Conservation (phyloP, 2,797 vertebrate species). For the Rhinella marina region DNA sequence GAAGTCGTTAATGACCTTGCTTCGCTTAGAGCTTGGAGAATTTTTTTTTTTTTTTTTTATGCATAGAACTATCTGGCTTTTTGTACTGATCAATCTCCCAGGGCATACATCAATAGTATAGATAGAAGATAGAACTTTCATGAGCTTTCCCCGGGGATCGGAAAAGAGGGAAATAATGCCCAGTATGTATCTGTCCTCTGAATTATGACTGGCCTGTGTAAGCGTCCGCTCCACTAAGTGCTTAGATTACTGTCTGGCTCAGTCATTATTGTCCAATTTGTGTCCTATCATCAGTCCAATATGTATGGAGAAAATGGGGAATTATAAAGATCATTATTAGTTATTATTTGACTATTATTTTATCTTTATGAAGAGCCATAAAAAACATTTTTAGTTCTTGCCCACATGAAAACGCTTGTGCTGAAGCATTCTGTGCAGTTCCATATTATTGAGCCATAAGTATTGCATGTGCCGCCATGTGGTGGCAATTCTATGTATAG, state of each 20-base stretch:
- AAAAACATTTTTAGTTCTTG: background rate
- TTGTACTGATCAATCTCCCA: constrained; percentile 45
- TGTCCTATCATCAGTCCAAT: background rate
- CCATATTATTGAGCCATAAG: background rate
- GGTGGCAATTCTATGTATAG: too few species aligned
- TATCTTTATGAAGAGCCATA: background rate
- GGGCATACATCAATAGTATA: constrained; percentile 29
- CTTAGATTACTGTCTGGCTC: background rate
- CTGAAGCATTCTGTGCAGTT: background rate
- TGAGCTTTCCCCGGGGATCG: constrained; percentile 10
- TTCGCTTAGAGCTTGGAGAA: constrained; percentile 32
- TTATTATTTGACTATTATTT: background rate
- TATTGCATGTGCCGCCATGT: too few species aligned
- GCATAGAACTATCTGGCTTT: constrained; percentile 25
- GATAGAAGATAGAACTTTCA: constrained; percentile 22
- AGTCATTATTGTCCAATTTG: background rate
- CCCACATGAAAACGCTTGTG: too few species aligned
- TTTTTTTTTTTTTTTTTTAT: constrained; percentile 36
- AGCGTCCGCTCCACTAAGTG: background rate
- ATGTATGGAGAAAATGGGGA: background rate
- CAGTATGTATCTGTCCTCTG: background rate
- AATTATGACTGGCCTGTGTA: background rate
- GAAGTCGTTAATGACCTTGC: constrained; percentile 54
- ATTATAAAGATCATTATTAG: background rate
- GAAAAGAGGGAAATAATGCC: background rate